Conservation (phyloP, 1,140 invertebrate species). For the Drosophila bipectinata region DNA sequence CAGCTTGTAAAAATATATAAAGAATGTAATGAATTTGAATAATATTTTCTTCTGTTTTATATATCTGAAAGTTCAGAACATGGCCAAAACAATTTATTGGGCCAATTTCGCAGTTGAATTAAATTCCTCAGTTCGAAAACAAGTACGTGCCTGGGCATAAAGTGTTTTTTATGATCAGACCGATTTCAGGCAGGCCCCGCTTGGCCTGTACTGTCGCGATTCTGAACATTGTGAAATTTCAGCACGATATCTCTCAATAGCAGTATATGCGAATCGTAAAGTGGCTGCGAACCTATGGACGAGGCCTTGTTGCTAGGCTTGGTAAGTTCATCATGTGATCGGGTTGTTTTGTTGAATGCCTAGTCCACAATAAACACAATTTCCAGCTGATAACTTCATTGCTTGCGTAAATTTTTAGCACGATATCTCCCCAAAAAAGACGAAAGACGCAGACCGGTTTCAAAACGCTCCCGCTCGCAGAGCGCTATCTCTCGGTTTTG, state of each 20-base stretch:
- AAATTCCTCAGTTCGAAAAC: slow-evolving; percentile 11
- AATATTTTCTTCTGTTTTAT: not conserved
- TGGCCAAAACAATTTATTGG: slow-evolving; percentile 1
- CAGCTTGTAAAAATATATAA: not conserved
- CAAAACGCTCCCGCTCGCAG: slow-evolving; percentile 10
- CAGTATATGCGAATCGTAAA: slow-evolving; percentile 63
- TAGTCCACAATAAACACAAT: slow-evolving; percentile 68
- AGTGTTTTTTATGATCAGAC: slow-evolving; percentile 29
- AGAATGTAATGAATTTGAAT: not conserved
- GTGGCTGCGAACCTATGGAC: slow-evolving; percentile 10
- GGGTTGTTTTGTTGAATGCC: slow-evolving; percentile 22
- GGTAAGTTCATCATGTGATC: slow-evolving; percentile 30
- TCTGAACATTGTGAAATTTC: slow-evolving; percentile 76
- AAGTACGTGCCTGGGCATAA: slow-evolving; percentile 53
- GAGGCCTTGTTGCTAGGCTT: slow-evolving; percentile 35
- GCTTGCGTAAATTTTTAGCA: slow-evolving; percentile 76
- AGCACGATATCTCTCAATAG: slow-evolving; percentile 69
- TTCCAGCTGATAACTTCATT: slow-evolving; percentile 73
- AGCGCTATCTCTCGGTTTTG: slow-evolving; percentile 21
- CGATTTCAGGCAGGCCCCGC: slow-evolving; percentile 49
- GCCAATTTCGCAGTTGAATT: not conserved
- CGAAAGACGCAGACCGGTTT: slow-evolving; percentile 21
- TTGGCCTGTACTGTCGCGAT: slow-evolving; percentile 13
- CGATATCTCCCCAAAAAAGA: slow-evolving; percentile 64
- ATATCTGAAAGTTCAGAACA: not conserved